Evolutionary conservation across 2,113 vertebrate species (phyloP), one percentile per base, ranked within the genome.

Genomic region (Lophochroa leadbeateri): DNA sequence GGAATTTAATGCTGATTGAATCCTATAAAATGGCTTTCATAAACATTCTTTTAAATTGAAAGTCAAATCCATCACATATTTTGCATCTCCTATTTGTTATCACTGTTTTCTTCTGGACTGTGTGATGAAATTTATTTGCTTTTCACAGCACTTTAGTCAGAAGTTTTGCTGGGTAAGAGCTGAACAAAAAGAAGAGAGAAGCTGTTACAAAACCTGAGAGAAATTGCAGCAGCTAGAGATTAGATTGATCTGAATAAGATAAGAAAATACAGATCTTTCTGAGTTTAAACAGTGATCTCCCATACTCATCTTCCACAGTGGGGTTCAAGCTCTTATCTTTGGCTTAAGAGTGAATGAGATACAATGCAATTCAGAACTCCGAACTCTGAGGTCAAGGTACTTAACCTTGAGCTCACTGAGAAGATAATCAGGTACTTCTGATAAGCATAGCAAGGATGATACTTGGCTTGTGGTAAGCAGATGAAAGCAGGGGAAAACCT

Each of bases 201-300:
- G 37, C 37, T 37, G 37, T 37, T 37, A 37, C 37, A 63, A 83
- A 93, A 91, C 25, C n/a, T 1, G 0, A 70, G 43, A 83, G 82
- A 88, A 92, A 83, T 12, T 74, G 75, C 35, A 46, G 46, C n/a
- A 74, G 27, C 43, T 88, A 83, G 76, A 78, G 53, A 92, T 88
- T 58, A 93, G 83, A 86, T 68, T 83, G 79, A 83, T 94, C 31
- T 47, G 31, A 68, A 67, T 17, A 61, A 83, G 68, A 71, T 70
- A 83, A 93, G 58, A 88, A 92, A 96, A 81, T 33, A 35, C 1
- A 15, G 57, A 44, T 86, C 64, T 86, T 92, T 83, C 82, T 44
- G 64, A 86, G 25, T 88, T 95, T 90, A 83, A 90, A 81, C 71
- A 93, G 78, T n/a, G 58, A 86, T 90, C 68, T 86, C 90, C 60